Percentiles rank a stretch among this genome's conserved stretches.
Conservation (phyloP, 2,113 vertebrate genomes). For the Pholis gunnellus region DNA sequence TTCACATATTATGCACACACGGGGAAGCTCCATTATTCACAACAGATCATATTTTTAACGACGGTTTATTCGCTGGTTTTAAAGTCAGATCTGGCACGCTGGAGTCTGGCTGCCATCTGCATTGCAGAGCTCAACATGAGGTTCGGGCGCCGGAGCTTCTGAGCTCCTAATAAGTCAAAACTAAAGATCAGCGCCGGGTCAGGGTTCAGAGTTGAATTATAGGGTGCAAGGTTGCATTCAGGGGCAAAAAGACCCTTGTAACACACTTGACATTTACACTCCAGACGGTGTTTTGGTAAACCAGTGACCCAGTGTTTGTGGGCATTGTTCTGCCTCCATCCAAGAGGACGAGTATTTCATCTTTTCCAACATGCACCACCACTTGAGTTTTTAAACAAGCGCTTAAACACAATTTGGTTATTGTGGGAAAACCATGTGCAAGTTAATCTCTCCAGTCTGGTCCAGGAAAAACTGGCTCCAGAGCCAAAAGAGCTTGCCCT, state of each 20-base stretch:
- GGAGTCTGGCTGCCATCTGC: constrained; percentile 75
- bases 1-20: constrained; percentile 26
- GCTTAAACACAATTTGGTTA: constrained; percentile 66
- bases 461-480: constrained; percentile 61
- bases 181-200: constrained; percentile 40
- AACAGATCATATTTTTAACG: constrained; percentile 62
- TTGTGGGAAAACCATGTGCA: constrained; percentile 69
- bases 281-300: constrained; percentile 58
- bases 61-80: constrained; percentile 37
- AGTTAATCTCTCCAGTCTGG: constrained; percentile 63
- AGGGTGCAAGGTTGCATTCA: constrained; percentile 16
- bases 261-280: constrained; percentile 51
- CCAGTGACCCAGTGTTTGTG: constrained; percentile 52
- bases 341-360: constrained; percentile 60
- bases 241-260: constrained; percentile 13
- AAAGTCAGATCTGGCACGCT: constrained; percentile 49
- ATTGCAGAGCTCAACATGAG: constrained; percentile 43
- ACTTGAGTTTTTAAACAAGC: constrained; percentile 68
- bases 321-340: constrained; percentile 39
- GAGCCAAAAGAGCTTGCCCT: constrained; percentile 70
- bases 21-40: constrained; percentile 47
- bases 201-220: constrained; percentile 63
- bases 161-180: constrained; percentile 52
- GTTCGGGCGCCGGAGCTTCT: constrained; percentile 32
- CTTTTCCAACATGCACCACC: constrained; percentile 63